These are phyloP conservation scores for Falco peregrinus DNA, from an alignment of 2,797 vertebrate genomes.

Conservation along the genomic window DNA sequence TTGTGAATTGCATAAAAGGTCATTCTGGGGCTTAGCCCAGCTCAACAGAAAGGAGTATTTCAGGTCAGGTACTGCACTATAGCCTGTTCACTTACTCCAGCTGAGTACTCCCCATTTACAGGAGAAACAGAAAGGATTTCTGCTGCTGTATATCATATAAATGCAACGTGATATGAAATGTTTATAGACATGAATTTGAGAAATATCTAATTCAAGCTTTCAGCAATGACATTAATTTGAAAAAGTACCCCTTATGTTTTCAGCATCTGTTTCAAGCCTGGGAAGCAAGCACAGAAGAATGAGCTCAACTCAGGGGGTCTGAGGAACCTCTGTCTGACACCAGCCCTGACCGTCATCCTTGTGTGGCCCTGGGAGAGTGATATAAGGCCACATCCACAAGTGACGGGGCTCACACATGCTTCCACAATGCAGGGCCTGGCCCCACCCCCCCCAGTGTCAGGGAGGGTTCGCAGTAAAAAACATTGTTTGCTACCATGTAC, in stretches of 20 bases:
- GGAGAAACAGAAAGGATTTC: background rate
- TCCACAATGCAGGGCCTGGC: background rate
- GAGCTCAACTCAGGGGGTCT: background rate
- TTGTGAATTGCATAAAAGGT: background rate
- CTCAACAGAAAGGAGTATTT: background rate
- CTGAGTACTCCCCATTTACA: background rate
- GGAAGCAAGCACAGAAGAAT: background rate
- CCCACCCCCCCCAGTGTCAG: background rate
- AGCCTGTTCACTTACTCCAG: background rate
- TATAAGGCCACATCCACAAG: background rate
- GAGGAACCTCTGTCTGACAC: background rate
- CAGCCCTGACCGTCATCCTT: background rate
- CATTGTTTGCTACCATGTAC: rapidly evolving
- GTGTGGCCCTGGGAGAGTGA: rapidly evolving
- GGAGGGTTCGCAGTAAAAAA: background rate
- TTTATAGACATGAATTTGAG: background rate
- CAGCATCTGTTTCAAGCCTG: background rate
- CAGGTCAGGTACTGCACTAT: background rate
- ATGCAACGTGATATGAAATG: background rate
- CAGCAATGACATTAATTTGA: background rate
- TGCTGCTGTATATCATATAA: background rate
- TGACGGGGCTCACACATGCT: rapidly evolving
- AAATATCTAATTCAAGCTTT: background rate
- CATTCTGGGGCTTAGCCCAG: background rate
- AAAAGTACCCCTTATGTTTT: background rate